Percentiles rank a stretch among this genome's conserved stretches.
Evolutionary conservation across 1,140 invertebrate genomes (phyloP).

Genomic region (Lethocerus indicus): DNA sequence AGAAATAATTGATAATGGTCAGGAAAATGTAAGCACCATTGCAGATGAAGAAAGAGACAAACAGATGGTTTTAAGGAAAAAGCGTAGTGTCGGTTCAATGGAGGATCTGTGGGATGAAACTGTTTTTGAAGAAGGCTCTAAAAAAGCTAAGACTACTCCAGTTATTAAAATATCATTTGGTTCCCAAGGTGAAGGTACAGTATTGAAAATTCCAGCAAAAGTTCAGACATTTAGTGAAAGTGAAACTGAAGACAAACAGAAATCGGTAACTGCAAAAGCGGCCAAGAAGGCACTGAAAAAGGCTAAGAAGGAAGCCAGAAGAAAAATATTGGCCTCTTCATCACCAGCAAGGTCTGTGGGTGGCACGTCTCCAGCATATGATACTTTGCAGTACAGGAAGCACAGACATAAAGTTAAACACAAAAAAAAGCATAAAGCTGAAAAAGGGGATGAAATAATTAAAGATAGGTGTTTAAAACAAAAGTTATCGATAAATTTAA

Average conservation of each 20-base stretch:
- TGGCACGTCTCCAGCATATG: conserved; percentile 16
- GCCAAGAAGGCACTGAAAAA: conserved; percentile 59
- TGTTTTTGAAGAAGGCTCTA: conserved; percentile 32
- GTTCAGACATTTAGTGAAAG: conserved; percentile 32
- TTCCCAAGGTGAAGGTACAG: conserved; percentile 62
- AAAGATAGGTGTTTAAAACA: conserved; percentile 56
- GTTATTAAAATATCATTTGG: conserved; percentile 65
- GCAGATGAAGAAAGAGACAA: conserved; percentile 16
- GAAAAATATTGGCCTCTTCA: conserved; percentile 32
- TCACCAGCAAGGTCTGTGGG: conserved; percentile 25
- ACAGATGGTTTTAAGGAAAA: conserved; percentile 32
- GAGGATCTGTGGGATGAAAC: conserved; percentile 43
- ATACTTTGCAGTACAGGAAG: conserved; percentile 23
- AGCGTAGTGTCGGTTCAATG: conserved; percentile 37
- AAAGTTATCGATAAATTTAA: conserved; percentile 56
- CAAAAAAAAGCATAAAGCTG: conserved; percentile 53
- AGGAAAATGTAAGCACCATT: conserved; percentile 24
- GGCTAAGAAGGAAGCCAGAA: conserved; percentile 62
- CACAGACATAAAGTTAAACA: conserved; percentile 60
- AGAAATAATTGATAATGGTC: conserved; percentile 25
- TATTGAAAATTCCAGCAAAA: conserved; percentile 70
- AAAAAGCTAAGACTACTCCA: conserved; percentile 24
- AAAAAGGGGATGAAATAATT: conserved; percentile 36
- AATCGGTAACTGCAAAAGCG: conserved; percentile 36
- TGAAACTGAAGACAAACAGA: conserved; percentile 20